These are phyloP conservation scores for Brienomyrus longianalis DNA, from an alignment of 2,113 vertebrate species.

Conservation along the genomic window DNA sequence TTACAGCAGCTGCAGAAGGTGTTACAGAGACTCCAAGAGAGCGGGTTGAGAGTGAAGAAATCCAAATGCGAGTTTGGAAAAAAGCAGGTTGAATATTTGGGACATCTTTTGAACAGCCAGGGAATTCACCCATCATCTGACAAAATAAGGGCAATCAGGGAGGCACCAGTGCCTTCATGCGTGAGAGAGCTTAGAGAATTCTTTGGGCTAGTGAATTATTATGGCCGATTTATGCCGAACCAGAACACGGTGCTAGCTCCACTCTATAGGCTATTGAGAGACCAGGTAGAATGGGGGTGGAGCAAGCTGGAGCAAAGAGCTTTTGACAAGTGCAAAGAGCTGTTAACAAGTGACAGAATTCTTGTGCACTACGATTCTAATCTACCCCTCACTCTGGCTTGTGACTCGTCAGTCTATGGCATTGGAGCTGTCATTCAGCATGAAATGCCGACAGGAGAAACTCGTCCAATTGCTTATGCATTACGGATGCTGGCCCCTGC, in stretches of 20 bases:
- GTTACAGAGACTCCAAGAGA: background rate
- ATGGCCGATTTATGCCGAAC: slow-evolving; percentile 8
- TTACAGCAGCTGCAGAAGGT: background rate
- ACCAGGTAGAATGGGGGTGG: slow-evolving; percentile 3
- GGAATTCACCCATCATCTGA: background rate
- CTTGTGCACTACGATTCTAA: background rate
- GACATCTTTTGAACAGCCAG: background rate
- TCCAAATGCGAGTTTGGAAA: background rate
- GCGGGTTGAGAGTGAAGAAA: background rate
- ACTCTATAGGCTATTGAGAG: slow-evolving; percentile 9
- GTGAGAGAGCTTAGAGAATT: background rate
- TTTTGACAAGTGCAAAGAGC: slow-evolving; percentile 20
- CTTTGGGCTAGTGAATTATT: slow-evolving; percentile 20
- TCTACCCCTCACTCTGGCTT: background rate
- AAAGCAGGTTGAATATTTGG: background rate
- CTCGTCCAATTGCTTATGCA: slow-evolving; percentile 14
- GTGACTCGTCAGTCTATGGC: slow-evolving; percentile 22
- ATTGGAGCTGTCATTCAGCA: slow-evolving; percentile 25
- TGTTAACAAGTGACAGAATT: slow-evolving; percentile 4
- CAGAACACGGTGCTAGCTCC: slow-evolving; percentile 13
- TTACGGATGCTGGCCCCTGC: slow-evolving; percentile 16
- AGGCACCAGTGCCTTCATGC: background rate
- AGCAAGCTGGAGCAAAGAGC: background rate
- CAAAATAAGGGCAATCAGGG: background rate
- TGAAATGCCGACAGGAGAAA: slow-evolving; percentile 3